These are phyloP conservation scores for Hemibagrus guttatus DNA, from an alignment of 2,797 vertebrate species.

Conservation along the genomic window DNA sequence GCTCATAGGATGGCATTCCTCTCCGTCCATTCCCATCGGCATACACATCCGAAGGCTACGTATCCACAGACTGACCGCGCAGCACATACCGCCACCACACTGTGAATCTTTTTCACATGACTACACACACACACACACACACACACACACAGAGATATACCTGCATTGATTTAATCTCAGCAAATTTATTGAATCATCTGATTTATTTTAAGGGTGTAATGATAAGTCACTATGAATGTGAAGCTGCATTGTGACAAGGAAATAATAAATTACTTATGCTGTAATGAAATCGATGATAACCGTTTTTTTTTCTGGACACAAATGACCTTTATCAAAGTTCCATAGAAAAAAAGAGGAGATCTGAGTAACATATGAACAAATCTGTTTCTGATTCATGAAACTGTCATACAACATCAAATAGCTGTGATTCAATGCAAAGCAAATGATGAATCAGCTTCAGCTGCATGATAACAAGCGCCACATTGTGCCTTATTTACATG, in stretches of 20 bases:
- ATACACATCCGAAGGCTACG: conserved; percentile 88
- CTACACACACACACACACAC: conserved; percentile 67
- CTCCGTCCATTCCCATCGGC: conserved; percentile 84
- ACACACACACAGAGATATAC: not conserved
- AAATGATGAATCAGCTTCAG: not conserved
- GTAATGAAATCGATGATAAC: not conserved
- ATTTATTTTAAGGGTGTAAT: not conserved
- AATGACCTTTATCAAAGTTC: not conserved
- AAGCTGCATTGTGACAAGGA: not conserved
- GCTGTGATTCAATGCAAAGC: not conserved
- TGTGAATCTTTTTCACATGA: conserved; percentile 88
- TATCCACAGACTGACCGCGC: conserved; percentile 93
- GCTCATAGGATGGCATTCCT: conserved; percentile 91
- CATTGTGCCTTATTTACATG: not conserved
- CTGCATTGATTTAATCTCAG: not conserved
- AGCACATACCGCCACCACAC: conserved; percentile 88
- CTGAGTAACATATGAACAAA: not conserved
- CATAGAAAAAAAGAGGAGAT: not conserved
- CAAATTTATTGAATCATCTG: not conserved
- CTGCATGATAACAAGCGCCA: not conserved
- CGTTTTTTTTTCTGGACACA: not conserved
- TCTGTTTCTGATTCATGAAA: not conserved
- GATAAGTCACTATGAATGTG: not conserved
- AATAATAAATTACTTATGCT: not conserved
- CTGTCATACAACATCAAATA: not conserved